Conservation (phyloP, 2,113 vertebrate genomes). For the Prolemur simus region DNA sequence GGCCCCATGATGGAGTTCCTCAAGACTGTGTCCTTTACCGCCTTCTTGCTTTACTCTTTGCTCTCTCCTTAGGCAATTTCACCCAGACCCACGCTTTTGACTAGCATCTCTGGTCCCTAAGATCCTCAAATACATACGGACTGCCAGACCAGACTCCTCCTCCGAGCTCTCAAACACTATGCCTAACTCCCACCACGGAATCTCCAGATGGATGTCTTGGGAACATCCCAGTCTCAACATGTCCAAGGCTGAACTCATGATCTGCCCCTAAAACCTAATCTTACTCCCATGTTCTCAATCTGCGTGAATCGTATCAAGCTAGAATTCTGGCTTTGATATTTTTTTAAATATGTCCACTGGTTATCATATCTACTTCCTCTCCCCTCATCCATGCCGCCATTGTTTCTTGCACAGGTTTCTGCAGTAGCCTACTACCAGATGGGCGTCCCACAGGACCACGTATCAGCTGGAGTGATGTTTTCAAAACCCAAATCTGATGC, state of each 20-base stretch:
- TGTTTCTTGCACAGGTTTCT: background rate
- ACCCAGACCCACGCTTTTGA: background rate
- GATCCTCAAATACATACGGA: background rate
- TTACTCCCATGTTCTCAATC: background rate
- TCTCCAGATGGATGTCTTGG: background rate
- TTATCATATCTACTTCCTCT: background rate
- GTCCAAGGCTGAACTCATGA: background rate
- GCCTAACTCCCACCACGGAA: background rate
- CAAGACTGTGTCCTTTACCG: background rate
- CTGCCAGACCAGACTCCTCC: background rate
- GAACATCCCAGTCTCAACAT: background rate
- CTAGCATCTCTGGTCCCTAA: background rate
- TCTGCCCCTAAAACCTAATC: background rate
- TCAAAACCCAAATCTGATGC: background rate
- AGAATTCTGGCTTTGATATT: background rate
- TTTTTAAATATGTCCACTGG: background rate
- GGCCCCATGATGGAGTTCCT: background rate
- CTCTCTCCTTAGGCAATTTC: background rate
- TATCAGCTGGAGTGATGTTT: background rate
- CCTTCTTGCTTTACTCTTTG: background rate
- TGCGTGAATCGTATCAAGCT: background rate
- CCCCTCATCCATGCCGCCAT: background rate
- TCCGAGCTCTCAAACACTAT: background rate
- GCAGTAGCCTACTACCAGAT: background rate
- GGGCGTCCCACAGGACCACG: background rate